Percentiles rank a stretch among this genome's conserved stretches.
Evolutionary conservation across 2,113 vertebrate species (phyloP).

Genomic region (Pan paniscus): DNA sequence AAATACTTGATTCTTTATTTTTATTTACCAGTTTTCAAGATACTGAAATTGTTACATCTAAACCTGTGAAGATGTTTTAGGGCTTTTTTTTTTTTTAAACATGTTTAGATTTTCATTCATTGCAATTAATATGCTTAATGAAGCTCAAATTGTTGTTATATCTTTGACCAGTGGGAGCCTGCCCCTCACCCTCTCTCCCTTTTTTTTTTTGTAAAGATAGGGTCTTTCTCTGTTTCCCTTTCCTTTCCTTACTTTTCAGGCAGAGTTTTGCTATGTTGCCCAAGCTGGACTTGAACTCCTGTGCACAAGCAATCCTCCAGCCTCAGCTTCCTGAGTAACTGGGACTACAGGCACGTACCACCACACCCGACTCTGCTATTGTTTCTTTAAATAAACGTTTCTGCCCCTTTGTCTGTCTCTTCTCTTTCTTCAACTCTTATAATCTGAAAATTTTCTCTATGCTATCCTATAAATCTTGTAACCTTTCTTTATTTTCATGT

Average conservation of each 20-base stretch:
- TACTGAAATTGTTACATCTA: not conserved
- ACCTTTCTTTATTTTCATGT: not conserved
- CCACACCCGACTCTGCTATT: not conserved
- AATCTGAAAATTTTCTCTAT: not conserved
- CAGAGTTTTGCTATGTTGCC: too few species aligned
- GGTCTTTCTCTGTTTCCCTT: not conserved
- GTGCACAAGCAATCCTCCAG: not conserved
- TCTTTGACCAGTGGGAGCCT: not conserved
- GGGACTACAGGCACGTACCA: not conserved
- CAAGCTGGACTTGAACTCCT: not conserved
- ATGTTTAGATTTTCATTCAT: not conserved
- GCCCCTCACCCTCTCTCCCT: too few species aligned
- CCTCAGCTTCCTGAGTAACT: not conserved
- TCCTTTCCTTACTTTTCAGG: too few species aligned
- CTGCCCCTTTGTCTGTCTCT: not conserved
- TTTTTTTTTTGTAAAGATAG: too few species aligned
- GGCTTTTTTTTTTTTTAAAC: too few species aligned
- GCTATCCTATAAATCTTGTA: not conserved
- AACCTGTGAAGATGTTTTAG: not conserved
- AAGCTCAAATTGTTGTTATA: not conserved
- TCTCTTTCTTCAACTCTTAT: not conserved
- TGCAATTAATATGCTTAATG: not conserved
- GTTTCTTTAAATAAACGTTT: not conserved
- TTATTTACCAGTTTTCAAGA: conserved; percentile 18
- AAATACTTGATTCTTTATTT: conserved; percentile 17